Evolutionary conservation across 2,113 vertebrate genomes (phyloP).

Genomic region (Noctilio leporinus): DNA sequence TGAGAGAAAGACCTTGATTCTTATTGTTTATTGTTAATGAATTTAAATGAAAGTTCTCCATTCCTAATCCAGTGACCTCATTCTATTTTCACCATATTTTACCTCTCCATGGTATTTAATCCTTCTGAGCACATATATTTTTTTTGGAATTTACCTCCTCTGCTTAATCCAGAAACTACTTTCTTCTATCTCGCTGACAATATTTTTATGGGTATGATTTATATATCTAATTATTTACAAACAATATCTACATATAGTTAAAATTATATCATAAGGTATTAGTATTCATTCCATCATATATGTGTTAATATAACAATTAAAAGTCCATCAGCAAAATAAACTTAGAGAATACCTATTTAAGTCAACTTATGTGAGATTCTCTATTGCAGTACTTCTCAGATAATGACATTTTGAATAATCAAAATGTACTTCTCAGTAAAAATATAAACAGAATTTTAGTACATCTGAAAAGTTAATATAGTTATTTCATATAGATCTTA

Average conservation of each 20-base stretch:
- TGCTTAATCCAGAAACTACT: neutral
- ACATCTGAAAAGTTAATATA: neutral
- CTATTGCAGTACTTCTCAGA: neutral
- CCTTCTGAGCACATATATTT: neutral
- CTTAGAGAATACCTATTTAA: neutral
- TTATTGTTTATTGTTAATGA: neutral
- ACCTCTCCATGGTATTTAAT: neutral
- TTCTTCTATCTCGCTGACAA: neutral
- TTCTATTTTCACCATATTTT: neutral
- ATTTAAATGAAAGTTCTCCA: neutral
- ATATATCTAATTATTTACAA: neutral
- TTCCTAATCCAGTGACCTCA: neutral
- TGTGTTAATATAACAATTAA: neutral
- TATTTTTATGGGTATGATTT: neutral
- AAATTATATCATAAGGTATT: neutral
- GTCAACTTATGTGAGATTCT: neutral
- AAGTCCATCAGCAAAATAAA: neutral
- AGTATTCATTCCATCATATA: neutral
- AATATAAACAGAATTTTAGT: neutral
- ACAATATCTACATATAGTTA: neutral
- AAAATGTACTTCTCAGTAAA: neutral
- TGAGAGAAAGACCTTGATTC: neutral
- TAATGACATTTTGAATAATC: neutral
- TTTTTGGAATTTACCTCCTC: neutral
- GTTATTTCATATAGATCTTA: neutral